Base-by-base conservation (phyloP, 2,888 invertebrate species). In the Rhingia rostrata region DNA sequence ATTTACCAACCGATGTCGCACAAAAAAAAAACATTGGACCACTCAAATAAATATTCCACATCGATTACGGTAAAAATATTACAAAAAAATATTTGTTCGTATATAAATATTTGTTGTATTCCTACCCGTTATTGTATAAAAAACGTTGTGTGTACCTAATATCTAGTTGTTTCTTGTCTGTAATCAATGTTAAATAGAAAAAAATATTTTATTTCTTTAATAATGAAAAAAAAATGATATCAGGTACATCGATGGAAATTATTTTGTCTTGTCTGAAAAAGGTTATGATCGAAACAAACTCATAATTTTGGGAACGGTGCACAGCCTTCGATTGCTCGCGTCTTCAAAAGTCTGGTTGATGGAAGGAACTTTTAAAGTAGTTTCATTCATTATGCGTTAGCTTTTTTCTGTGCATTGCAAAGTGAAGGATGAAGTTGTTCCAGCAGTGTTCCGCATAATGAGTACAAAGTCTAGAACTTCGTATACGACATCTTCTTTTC, bases 361-460 rank as follows among this genome's bases (percentile, higher is more conserved):
- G 74, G 63, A 74, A n/a, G 73, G 61, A 10, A 74, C 64, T 3
- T 64, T 74, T 45, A 39, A 74, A 58, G 64, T 74, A 41, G 64
- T 74, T 9, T 39, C 53, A 32, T 56, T 47, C 6, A 67, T 67
- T 5, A 60, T 67, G 66, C 43, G 51, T 10, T 47, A 60, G 41
- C 43, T 75, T 4, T 51, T 75, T 60, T 51, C 53, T 10, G 12
- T 67, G 7, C 75, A 75, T 30, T 58, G 66, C 12, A 39, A 41
- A 22, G 39, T 74, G n/a, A 58, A 58, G 9, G 37, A 35, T 32
- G 47, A 74, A 39, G 12, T 58, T 33, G 43, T 66, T n/a, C 56
- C 47, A 56, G 49, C n/a, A 43, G n/a, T 49, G 1, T 58, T 56
- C 39, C 63, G 73, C n/a, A 45, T 73, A 32, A 49, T 66, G 49